Evolutionary conservation across 30 jellyfish, hydroid and myxozoan genomes (phyloP), one percentile per base, ranked within the genome.

Genomic region (Aurelia aurita): DNA sequence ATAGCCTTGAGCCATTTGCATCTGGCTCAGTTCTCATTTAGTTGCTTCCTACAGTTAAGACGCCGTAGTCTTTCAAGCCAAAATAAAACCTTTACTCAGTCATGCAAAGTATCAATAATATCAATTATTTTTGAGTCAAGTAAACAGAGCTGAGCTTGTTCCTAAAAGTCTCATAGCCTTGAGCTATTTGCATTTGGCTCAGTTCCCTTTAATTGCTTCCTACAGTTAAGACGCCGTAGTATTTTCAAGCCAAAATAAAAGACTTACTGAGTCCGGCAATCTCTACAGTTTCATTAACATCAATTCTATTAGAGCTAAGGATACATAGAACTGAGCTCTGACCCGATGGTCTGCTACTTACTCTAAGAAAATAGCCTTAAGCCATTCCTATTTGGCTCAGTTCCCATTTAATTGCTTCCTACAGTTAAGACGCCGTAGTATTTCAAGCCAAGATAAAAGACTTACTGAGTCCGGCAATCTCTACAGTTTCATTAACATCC

Each of bases 401-500:
- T 2, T 16, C 49, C 64, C 63, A 28, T 22, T 12, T 25, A 28
- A 18, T 21, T 12, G 43, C 32, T 14, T n/a, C 43, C n/a, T 31
- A n/a, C 8, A 5, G 23, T 16, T 28, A n/a, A 22, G 27, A 28
- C 16, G 43, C 32, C 58, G 26, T 11, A 0, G 1, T 18, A 68
- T n/a, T 44, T 3, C 16, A 34, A 1, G 25, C 45, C 21, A 18
- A 22, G 3, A 8, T 8, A 46, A 25, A 10, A 25, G 31, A 72
- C 85, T 72, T 57, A 74, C 86, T 74, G 65, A 74, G 34, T 18
- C 21, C 43, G 15, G 58, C 86, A 14, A 73, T 74, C 13, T 43
- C 20, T 8, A 31, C 86, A 2, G 86, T 74, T 31, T 74, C 86
- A 4, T 72, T 74, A 54, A 74, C 74, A 74, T 74, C 86, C 32